Evolutionary conservation across 2,797 vertebrate genomes (phyloP).

Genomic region (Hirundo rustica): DNA sequence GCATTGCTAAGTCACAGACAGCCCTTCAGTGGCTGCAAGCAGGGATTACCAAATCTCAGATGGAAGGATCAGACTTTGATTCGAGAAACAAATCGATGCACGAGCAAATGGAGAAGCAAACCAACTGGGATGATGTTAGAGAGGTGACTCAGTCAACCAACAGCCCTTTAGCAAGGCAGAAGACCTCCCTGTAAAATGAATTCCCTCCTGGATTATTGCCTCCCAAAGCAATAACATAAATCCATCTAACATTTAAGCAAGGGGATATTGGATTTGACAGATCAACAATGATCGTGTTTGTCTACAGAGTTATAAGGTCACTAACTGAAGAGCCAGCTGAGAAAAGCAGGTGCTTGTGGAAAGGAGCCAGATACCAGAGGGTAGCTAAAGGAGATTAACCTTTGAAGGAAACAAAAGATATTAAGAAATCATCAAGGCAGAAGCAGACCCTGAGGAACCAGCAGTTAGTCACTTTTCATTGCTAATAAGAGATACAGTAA

Average conservation of each 20-base stretch:
- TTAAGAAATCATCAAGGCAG: conserved; percentile 39
- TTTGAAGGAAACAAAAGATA: conserved; percentile 52
- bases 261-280: conserved; percentile 68
- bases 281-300: conserved; percentile 61
- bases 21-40: neutral
- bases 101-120: conserved; percentile 18
- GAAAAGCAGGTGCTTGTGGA: neutral
- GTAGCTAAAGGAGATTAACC: conserved; percentile 36
- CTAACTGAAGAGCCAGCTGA: conserved; percentile 23
- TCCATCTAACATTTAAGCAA: conserved; percentile 76
- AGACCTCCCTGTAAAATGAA: conserved; percentile 53
- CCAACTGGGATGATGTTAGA: neutral
- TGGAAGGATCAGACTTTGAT: neutral
- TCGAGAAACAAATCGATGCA: neutral
- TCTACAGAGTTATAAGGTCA: conserved; percentile 73
- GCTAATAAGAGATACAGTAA: neutral
- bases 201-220: conserved; percentile 64
- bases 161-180: conserved; percentile 38
- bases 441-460: neutral
- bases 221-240: conserved; percentile 73
- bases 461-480: neutral
- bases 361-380: neutral
- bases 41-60: neutral
- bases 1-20: neutral
- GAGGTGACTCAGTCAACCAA: conserved; percentile 8